A percentile compares a stretch with the other conserved stretches of the same genome.
Conservation (phyloP, 2,888 invertebrate species). For the Drosophila prolongata region DNA sequence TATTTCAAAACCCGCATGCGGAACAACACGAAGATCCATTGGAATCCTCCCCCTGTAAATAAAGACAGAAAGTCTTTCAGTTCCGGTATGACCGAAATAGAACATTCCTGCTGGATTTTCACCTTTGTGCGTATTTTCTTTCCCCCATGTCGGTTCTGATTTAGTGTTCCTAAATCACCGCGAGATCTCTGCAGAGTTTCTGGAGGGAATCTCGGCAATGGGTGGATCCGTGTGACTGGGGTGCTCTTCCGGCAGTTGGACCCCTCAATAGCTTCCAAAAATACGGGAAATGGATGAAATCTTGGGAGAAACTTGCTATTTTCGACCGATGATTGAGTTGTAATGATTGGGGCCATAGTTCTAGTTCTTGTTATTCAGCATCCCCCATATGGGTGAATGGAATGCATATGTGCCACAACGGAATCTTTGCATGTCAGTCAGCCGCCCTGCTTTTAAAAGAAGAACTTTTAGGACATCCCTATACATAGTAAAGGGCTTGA, state of each 20-base stretch:
- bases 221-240: slow-evolving; percentile 1
- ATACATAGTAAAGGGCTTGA: no score
- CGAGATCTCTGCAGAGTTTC: slow-evolving; percentile 12
- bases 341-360: slow-evolving; percentile 61
- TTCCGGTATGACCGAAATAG: slow-evolving; percentile 41
- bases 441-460: slow-evolving; percentile 10
- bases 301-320: slow-evolving; percentile 60
- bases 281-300: slow-evolving; percentile 68
- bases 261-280: slow-evolving; percentile 57
- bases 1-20: background rate
- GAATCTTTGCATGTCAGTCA: slow-evolving; percentile 17
- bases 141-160: slow-evolving; percentile 11
- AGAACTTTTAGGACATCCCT: background rate
- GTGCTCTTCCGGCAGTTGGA: slow-evolving; percentile 24
- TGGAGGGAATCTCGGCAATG: slow-evolving; percentile 1
- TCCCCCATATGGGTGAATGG: slow-evolving; percentile 62
- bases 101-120: slow-evolving; percentile 30
- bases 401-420: slow-evolving; percentile 50
- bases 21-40: slow-evolving; percentile 18
- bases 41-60: slow-evolving; percentile 14
- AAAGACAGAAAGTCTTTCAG: slow-evolving; percentile 15
- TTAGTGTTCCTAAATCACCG: slow-evolving; percentile 42
- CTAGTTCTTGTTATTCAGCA: slow-evolving; percentile 14
- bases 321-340: slow-evolving; percentile 74
- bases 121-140: slow-evolving; percentile 20